Base-by-base conservation (phyloP, 2,888 invertebrate genomes). In the Carabus problematicus region DNA sequence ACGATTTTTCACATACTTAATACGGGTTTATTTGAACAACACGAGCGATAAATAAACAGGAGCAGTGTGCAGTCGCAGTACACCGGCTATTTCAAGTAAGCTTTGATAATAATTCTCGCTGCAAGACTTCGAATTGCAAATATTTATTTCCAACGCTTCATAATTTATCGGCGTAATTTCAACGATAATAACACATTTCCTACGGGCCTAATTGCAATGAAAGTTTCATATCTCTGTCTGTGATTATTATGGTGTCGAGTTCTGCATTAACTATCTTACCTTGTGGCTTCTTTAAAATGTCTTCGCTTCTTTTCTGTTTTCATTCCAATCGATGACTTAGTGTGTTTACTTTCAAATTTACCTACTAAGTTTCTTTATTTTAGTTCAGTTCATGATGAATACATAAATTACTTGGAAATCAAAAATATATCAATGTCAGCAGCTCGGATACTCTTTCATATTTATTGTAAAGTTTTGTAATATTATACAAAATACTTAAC, bases 41-140 rank as follows among this genome's bases (percentile, higher is more conserved):
- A 56, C 29, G 39, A 56, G 39, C 9, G 14, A 56, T 56, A 56
- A 56, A 56, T 56, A 56, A 47, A 56, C 56, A 6, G 12, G 39
- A 39, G 29, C 41, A 9, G 39, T 56, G 11, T 29, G 14, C 12
- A 47, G n/a, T 9, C 56, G 14, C 52, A 19, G 18, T 52, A 19
- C 29, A 39, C 40, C 8, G 56, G 56, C 39, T 56, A 56, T 56
- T 56, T 56, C 56, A 56, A 56, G 56, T 19, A 29, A 14, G 12
- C 56, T 56, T 56, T 40, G 40, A 19, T 40, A 56, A 56, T 56
- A 29, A 29, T n/a, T 56, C 56, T 56, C 56, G 14, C 56, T 40
- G 40, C 56, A 56, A 18, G 56, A 56, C 56, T 14, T 56, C 16
- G 7, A 11, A n/a, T 56, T 56, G 56, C 56, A 56, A 40, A 40